phyloP scores from a whole-genome alignment of 2,113 vertebrate species.

The Gymnorhina tibicen region DNA sequence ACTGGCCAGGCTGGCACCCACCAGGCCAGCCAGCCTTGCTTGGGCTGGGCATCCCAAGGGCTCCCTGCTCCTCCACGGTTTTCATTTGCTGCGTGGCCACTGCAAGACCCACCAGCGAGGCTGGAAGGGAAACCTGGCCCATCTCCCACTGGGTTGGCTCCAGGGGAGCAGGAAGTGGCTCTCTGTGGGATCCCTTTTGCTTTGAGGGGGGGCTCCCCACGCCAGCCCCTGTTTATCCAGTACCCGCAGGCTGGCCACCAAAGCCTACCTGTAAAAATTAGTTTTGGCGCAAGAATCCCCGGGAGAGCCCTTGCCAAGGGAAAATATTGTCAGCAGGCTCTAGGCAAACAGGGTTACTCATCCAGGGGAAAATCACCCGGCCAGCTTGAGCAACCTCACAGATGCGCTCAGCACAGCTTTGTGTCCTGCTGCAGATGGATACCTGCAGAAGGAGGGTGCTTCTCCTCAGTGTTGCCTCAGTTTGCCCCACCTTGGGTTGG shows the following conservation, averaged over 20 bases:
- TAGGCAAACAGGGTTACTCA: neutral
- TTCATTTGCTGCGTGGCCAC: neutral
- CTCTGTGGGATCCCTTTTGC: neutral
- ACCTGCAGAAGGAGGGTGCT: neutral
- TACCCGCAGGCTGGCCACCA: rapidly evolving
- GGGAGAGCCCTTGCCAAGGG: neutral
- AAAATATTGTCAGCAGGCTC: neutral
- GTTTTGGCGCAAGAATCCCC: neutral
- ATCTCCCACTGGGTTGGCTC: rapidly evolving
- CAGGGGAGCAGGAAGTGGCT: neutral
- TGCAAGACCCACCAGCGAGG: rapidly evolving
- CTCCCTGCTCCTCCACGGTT: neutral
- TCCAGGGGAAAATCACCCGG: neutral
- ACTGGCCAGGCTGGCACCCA: neutral
- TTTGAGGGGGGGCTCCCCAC: rapidly evolving
- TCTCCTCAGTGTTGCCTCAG: neutral
- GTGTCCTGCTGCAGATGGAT: neutral
- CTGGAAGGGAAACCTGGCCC: neutral
- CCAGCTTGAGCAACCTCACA: neutral
- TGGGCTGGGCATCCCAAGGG: rapidly evolving
- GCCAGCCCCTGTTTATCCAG: neutral
- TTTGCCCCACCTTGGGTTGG: rapidly evolving
- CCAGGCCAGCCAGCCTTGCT: neutral
- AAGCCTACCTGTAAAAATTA: neutral
- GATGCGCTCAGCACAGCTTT: neutral